These are phyloP conservation scores for Lophotriccus pileatus DNA, from an alignment of 2,797 vertebrate species.

Conservation along the genomic window DNA sequence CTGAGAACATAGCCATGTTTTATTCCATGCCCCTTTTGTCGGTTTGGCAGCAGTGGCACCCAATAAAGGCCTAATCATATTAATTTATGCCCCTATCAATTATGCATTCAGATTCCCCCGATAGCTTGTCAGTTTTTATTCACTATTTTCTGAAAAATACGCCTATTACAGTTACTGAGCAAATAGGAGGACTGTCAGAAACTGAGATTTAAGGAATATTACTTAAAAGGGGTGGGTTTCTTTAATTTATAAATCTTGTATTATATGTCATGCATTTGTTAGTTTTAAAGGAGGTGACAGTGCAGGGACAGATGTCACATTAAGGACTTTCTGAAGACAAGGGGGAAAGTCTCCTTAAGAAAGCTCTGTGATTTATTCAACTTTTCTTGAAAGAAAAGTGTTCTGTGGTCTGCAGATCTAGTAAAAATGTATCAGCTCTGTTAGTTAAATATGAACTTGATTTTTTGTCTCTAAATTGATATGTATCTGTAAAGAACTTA, in stretches of 20 bases:
- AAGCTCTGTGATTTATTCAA: conserved; percentile 47
- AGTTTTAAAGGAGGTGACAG: conserved; percentile 74
- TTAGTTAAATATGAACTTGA: conserved; percentile 20
- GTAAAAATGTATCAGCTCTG: conserved; percentile 25
- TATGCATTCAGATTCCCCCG: conserved; percentile 90
- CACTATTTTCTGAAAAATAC: conserved; percentile 85
- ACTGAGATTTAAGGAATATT: conserved; percentile 84
- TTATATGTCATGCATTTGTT: conserved; percentile 77
- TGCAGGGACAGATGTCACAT: conserved; percentile 74
- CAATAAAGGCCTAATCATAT: conserved; percentile 87
- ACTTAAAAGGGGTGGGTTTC: conserved; percentile 82
- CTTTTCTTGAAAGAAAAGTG: conserved; percentile 42
- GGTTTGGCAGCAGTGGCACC: conserved; percentile 81
- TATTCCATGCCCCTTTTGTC: conserved; percentile 81
- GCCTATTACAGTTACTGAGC: conserved; percentile 81
- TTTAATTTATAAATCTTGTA: conserved; percentile 84
- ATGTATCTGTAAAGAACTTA: not conserved
- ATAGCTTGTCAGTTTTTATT: conserved; percentile 91
- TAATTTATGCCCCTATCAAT: conserved; percentile 93
- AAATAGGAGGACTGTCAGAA: conserved; percentile 80
- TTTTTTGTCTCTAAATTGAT: conserved; percentile 17
- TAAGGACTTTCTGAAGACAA: conserved; percentile 76
- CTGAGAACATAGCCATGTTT: conserved; percentile 81
- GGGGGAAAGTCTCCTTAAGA: conserved; percentile 54
- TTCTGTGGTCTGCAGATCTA: not conserved